Evolutionary conservation across 2,888 invertebrate genomes (phyloP).

Genomic region (Trichopoda pennipes): DNA sequence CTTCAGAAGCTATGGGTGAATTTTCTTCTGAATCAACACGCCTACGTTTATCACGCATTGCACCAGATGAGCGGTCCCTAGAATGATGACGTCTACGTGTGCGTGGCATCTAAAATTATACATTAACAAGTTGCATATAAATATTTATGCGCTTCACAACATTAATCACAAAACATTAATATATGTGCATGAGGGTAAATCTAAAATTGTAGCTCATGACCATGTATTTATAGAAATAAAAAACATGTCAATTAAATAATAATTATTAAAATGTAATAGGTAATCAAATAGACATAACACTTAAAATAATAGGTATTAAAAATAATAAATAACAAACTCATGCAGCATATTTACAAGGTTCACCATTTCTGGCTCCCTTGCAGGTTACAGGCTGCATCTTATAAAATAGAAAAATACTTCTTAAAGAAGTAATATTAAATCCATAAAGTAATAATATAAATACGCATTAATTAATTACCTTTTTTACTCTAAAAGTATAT

Average conservation of each 20-base stretch:
- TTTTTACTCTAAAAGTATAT: conserved; percentile 43
- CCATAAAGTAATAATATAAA: not conserved
- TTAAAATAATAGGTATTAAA: not conserved
- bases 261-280: not conserved
- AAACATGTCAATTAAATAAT: no score
- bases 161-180: not conserved
- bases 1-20: conserved; percentile 75
- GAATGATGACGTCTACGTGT: conserved; percentile 90
- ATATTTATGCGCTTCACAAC: not conserved
- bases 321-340: not conserved
- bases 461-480: conserved; percentile 59
- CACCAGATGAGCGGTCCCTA: conserved; percentile 83
- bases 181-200: conserved; percentile 3
- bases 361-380: no score
- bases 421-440: conserved; percentile 17
- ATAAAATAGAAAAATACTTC: not conserved
- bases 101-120: conserved; percentile 87
- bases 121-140: not conserved
- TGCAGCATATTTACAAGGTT: no score
- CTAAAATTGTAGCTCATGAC: not conserved
- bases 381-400: no score
- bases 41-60: conserved; percentile 84
- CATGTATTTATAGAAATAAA: not conserved
- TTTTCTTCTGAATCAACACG: conserved; percentile 85
- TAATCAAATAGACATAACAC: not conserved